phyloP scores from a whole-genome alignment of 2,888 invertebrate genomes.

The Drosophila kuntzei region DNA sequence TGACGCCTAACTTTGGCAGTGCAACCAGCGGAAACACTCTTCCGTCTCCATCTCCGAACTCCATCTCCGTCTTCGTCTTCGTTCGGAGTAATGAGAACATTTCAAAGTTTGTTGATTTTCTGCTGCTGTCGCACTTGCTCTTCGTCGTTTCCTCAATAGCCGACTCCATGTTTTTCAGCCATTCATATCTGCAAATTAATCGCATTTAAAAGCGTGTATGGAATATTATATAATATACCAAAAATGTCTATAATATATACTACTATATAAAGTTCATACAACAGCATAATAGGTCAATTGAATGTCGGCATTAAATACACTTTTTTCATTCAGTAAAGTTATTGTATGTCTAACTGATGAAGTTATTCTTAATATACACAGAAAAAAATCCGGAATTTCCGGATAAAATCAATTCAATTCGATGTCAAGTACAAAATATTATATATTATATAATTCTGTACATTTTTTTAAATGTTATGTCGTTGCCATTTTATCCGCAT shows the following conservation, averaged over 20 bases:
- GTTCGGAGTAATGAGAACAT: conserved; percentile 40
- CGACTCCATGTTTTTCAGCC: conserved; percentile 41
- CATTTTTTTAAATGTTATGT: too few relatives aligned
- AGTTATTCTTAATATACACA: too few relatives aligned
- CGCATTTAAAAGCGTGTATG: conserved; percentile 31
- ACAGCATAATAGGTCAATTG: not conserved
- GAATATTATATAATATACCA: not conserved
- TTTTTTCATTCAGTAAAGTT: too few relatives aligned
- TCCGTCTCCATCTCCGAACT: not conserved
- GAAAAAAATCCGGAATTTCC: too few relatives aligned
- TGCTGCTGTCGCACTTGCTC: too few relatives aligned
- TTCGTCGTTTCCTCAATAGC: conserved; percentile 30
- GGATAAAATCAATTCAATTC: too few relatives aligned
- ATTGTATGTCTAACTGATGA: too few relatives aligned
- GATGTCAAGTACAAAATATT: too few relatives aligned
- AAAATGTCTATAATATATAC: not conserved
- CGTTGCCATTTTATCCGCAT: too few relatives aligned
- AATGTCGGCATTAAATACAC: not conserved
- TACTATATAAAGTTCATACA: not conserved
- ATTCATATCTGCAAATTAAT: conserved; percentile 48
- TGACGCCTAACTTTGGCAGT: conserved; percentile 45
- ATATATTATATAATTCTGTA: too few relatives aligned
- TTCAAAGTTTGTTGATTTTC: conserved; percentile 58
- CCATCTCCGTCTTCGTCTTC: not conserved
- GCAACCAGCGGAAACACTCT: conserved; percentile 22